phyloP scores from a whole-genome alignment of 2,113 vertebrate genomes.

The Rhabdomys dilectus region DNA sequence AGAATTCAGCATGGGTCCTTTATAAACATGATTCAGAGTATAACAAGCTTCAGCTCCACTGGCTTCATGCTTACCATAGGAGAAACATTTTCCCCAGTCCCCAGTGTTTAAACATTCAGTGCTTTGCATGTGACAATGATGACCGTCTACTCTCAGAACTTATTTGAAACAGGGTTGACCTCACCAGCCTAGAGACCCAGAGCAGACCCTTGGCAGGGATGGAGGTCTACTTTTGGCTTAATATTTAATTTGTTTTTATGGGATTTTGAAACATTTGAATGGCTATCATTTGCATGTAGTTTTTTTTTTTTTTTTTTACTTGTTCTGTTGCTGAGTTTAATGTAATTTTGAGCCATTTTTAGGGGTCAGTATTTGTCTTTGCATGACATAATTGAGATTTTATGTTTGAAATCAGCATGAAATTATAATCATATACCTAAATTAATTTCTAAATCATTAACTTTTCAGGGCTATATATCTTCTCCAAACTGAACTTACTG shows the following conservation, averaged over 20 bases:
- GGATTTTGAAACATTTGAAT: neutral
- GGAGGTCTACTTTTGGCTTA: neutral
- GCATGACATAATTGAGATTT: constrained; percentile 9
- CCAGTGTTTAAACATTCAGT: neutral
- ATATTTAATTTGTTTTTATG: constrained; percentile 13
- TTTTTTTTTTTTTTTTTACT: constrained; percentile 46
- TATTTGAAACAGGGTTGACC: neutral
- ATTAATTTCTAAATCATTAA: constrained; percentile 43
- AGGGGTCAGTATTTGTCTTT: neutral
- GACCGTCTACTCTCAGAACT: neutral
- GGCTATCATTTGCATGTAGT: neutral
- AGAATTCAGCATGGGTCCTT: neutral
- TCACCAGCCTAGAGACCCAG: neutral
- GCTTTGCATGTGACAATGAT: neutral
- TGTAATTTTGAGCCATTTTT: neutral
- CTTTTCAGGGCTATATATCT: constrained; percentile 27
- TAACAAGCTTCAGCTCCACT: neutral
- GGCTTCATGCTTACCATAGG: neutral
- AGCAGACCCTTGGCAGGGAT: neutral
- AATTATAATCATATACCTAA: constrained; percentile 29
- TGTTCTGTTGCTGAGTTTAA: neutral
- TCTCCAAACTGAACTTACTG: constrained; percentile 11
- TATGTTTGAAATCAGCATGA: constrained; percentile 14
- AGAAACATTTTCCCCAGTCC: neutral
- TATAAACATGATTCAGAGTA: neutral